A percentile compares a stretch with the other conserved stretches of the same genome.
Conservation (phyloP, 2,888 invertebrate species). For the Ophion slaviceki region DNA sequence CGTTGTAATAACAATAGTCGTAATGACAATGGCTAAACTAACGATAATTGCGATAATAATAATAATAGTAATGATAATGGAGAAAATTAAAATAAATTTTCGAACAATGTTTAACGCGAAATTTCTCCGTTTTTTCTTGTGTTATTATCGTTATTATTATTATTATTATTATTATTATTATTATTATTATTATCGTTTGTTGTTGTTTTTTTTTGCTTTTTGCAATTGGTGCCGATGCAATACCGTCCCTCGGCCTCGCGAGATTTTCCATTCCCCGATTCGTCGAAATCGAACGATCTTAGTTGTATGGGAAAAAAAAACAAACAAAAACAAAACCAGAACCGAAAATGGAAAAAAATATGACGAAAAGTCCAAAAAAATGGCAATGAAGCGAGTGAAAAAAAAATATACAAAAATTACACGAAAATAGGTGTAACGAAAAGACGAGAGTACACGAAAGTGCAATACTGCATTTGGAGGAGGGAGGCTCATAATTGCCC, state of each 20-base stretch:
- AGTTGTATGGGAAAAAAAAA: constrained; percentile 18
- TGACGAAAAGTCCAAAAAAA: background rate
- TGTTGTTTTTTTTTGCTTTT: background rate
- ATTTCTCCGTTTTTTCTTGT: constrained; percentile 15
- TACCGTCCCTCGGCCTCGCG: constrained; percentile 36
- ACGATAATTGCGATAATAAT: constrained; percentile 15
- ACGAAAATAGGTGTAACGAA: too few relatives aligned
- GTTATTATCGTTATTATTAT: background rate
- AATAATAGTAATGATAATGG: constrained; percentile 12
- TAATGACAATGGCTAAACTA: background rate
- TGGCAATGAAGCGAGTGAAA: background rate
- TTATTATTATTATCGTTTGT: background rate
- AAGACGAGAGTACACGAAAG: constrained; percentile 81
- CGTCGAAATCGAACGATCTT: constrained; percentile 14
- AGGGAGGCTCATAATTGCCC: constrained; percentile 42
- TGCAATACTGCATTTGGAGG: constrained; percentile 77
- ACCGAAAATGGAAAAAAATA: constrained; percentile 42
- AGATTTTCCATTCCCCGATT: constrained; percentile 15
- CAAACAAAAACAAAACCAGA: constrained; percentile 34
- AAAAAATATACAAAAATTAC: background rate
- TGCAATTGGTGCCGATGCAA: constrained; percentile 48
- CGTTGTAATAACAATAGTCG: background rate
- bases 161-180: constrained; percentile 6
- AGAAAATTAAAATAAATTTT: background rate
- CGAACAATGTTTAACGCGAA: background rate